Conservation (phyloP, 1,140 invertebrate species). For the Drosophila lini region DNA sequence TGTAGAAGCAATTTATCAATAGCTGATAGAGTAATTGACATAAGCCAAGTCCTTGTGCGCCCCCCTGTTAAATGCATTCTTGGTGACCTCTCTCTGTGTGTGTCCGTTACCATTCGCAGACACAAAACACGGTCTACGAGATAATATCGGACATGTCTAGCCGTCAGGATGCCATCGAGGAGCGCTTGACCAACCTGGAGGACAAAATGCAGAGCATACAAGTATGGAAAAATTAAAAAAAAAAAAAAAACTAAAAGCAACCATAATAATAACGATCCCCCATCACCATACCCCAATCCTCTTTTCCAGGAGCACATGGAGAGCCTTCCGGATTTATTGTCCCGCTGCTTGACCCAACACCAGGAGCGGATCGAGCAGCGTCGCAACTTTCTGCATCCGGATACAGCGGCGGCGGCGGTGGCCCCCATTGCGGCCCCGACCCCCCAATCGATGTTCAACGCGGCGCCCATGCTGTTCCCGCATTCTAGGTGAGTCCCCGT, state of each 20-base stretch:
- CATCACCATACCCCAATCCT: not conserved
- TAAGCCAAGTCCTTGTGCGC: not conserved
- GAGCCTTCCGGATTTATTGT: constrained; percentile 92
- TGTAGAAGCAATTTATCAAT: constrained; percentile 2
- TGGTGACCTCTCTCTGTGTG: constrained; percentile 15
- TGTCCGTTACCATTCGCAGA: constrained; percentile 87
- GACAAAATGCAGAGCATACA: constrained; percentile 93
- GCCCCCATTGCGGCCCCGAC: constrained; percentile 82
- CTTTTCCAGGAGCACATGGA: constrained; percentile 86
- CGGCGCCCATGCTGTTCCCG: constrained; percentile 82
- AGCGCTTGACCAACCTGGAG: constrained; percentile 93
- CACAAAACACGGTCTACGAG: constrained; percentile 98
- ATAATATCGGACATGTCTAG: constrained; percentile 98
- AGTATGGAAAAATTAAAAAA: constrained; percentile 77
- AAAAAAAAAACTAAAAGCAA: not conserved
- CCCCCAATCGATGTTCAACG: constrained; percentile 84
- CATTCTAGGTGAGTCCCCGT: constrained; percentile 82
- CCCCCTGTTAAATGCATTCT: constrained; percentile 5
- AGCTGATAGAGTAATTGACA: not conserved
- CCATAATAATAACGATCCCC: not conserved
- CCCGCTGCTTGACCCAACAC: constrained; percentile 89
- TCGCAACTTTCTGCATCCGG: constrained; percentile 93
- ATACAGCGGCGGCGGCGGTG: constrained; percentile 88
- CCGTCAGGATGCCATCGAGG: constrained; percentile 95
- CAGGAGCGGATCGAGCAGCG: constrained; percentile 89